Base-by-base conservation (phyloP, 92 coral and sea anemone genomes). In the Diadumene lineata region DNA sequence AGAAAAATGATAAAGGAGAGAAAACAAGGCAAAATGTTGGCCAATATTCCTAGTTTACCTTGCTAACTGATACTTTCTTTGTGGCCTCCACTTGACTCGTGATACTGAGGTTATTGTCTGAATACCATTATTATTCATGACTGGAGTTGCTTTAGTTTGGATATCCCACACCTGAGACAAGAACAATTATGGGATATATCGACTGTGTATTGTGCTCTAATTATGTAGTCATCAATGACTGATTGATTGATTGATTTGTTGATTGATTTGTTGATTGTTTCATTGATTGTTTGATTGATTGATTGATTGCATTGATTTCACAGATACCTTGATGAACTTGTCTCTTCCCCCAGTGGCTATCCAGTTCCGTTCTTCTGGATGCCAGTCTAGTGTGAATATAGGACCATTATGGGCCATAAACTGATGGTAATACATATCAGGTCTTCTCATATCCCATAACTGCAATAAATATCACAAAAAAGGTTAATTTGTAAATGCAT, bases 381-480 rank as follows among this genome's bases (percentile, higher is more conserved):
- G 98, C 98, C 98, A 94, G 75, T 94, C 96, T 50, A 94, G 78
- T 0, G 97, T 80, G 69, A 94, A 94, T 23, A 89, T 86, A 32
- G 98, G 98, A 25, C 98, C 98, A 81, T 88, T 89, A 60, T 94
- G 98, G 13, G 97, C 98, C 84, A 92, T 86, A 77, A 83, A 89
- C 38, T 81, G 96, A 28, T 81, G 78, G 38, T 69, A 27, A 56
- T 71, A 85, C 31, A 72, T 84, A 50, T 66, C 86, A 31, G 92
- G 79, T 53, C 86, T 77, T 7, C 98, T 92, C 82, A 78, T 84
- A 73, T 94, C 98, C 98, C 98, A 94, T 61, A 94, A 67, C 98
- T 94, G 38, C 0, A 33, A 75, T 23, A 61, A 19, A n/a, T n/a
- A n/a, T n/a, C n/a, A n/a, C n/a, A n/a, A n/a, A n/a, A n/a, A n/a